These are phyloP conservation scores for Hirundichthys speculiger DNA, from an alignment of 2,113 vertebrate genomes.

Conservation along the genomic window DNA sequence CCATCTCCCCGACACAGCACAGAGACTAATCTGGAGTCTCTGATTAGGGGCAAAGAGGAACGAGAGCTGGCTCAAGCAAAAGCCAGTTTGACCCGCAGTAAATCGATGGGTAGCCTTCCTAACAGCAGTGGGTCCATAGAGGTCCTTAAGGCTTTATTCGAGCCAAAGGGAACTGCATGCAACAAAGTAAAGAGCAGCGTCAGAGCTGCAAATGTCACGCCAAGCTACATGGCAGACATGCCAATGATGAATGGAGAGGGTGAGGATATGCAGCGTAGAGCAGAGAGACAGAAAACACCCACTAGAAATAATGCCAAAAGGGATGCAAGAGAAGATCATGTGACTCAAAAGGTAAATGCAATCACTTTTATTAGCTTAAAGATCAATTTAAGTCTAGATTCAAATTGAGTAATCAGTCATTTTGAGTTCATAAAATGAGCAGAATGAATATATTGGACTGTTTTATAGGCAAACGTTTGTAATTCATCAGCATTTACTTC, in stretches of 20 bases:
- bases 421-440: too few species aligned
- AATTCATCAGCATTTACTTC: too few species aligned
- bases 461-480: too few species aligned
- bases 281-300: slow-evolving; percentile 4
- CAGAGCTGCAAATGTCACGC: background rate
- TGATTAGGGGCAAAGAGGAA: slow-evolving; percentile 30
- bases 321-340: slow-evolving; percentile 27
- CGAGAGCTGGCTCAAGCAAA: slow-evolving; percentile 15
- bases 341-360: slow-evolving; percentile 47
- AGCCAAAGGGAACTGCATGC: slow-evolving; percentile 45
- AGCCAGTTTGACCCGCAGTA: slow-evolving; percentile 51
- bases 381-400: background rate
- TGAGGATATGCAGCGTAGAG: slow-evolving; percentile 1
- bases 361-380: background rate
- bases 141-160: slow-evolving; percentile 71
- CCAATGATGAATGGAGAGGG: slow-evolving; percentile 18
- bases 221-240: background rate
- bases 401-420: too few species aligned
- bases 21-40: slow-evolving; percentile 21
- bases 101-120: slow-evolving; percentile 64
- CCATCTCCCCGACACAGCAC: slow-evolving; percentile 6
- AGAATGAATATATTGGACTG: too few species aligned
- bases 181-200: slow-evolving; percentile 20
- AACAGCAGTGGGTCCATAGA: slow-evolving; percentile 35
- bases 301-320: background rate